Evolutionary conservation across 2,888 invertebrate genomes (phyloP).

Genomic region (Venustoraphidia nigricollis): DNA sequence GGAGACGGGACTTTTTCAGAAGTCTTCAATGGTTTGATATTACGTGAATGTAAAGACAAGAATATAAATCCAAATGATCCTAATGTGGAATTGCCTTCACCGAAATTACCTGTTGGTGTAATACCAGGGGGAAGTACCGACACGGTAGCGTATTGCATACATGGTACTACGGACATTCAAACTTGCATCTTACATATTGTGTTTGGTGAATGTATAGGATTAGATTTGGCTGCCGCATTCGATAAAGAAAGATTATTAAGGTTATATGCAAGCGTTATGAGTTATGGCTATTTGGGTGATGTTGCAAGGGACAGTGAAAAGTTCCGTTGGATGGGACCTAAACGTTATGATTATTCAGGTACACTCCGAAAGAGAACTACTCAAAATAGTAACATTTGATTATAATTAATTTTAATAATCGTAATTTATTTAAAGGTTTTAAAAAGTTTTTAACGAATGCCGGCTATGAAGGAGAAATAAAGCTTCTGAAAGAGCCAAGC

Average conservation of each 20-base stretch:
- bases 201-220: slow-evolving; percentile 53
- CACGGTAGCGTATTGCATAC: slow-evolving; percentile 61
- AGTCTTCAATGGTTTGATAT: slow-evolving; percentile 55
- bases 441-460: slow-evolving; percentile 45
- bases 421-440: slow-evolving; percentile 28
- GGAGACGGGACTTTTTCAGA: slow-evolving; percentile 81
- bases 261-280: slow-evolving; percentile 60
- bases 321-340: slow-evolving; percentile 75
- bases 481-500: slow-evolving; percentile 31
- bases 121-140: slow-evolving; percentile 56
- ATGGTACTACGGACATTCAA: slow-evolving; percentile 62
- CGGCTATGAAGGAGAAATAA: slow-evolving; percentile 47
- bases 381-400: background rate
- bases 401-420: slow-evolving; percentile 1
- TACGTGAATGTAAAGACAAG: slow-evolving; percentile 35
- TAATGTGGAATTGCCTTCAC: slow-evolving; percentile 30
- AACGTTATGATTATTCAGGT: slow-evolving; percentile 67
- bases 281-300: slow-evolving; percentile 78
- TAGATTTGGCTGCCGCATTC: slow-evolving; percentile 62
- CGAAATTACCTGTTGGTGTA: slow-evolving; percentile 43
- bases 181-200: slow-evolving; percentile 74
- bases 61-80: slow-evolving; percentile 37
- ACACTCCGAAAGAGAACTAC: slow-evolving; percentile 8
- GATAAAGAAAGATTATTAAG: slow-evolving; percentile 41
- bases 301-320: slow-evolving; percentile 64